These are phyloP conservation scores for Halcyon senegalensis DNA, from an alignment of 2,113 vertebrate species.

Conservation along the genomic window DNA sequence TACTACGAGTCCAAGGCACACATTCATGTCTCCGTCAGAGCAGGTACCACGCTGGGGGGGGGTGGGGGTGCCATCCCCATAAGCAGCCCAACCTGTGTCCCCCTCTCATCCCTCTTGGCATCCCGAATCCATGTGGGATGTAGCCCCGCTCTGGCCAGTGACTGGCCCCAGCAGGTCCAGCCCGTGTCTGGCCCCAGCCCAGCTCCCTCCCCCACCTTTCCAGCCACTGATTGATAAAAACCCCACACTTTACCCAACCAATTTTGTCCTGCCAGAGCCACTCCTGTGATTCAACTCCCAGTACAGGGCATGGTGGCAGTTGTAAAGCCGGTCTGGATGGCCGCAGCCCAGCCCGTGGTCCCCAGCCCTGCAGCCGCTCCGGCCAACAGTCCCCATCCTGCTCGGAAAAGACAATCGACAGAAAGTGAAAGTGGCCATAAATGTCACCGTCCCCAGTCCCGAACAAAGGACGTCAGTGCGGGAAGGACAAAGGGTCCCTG, in stretches of 20 bases:
- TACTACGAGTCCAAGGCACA: slow-evolving; percentile 96
- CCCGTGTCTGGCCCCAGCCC: too few relatives aligned
- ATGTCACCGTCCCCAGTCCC: slow-evolving; percentile 26
- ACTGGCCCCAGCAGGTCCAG: accelerated
- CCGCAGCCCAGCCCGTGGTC: background rate
- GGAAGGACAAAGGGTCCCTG: slow-evolving; percentile 45
- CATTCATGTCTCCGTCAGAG: slow-evolving; percentile 95
- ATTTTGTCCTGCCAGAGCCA: background rate
- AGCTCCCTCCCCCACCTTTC: background rate
- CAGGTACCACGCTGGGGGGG: slow-evolving; percentile 77
- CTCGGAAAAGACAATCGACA: background rate
- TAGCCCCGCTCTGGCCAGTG: accelerated
- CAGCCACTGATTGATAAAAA: background rate
- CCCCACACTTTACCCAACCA: accelerated
- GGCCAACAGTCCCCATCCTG: background rate
- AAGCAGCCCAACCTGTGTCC: accelerated
- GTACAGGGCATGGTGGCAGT: too few relatives aligned
- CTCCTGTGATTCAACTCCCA: background rate
- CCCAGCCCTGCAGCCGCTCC: background rate
- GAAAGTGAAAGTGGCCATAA: slow-evolving; percentile 52
- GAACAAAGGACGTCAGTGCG: slow-evolving; percentile 55
- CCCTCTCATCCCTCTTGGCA: background rate
- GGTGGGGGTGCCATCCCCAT: background rate
- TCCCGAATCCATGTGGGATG: accelerated
- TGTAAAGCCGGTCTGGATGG: background rate